These are phyloP conservation scores for Corticium candelabrum DNA, from an alignment of 37 sponge, comb jelly and placozoan genomes.

Conservation along the genomic window DNA sequence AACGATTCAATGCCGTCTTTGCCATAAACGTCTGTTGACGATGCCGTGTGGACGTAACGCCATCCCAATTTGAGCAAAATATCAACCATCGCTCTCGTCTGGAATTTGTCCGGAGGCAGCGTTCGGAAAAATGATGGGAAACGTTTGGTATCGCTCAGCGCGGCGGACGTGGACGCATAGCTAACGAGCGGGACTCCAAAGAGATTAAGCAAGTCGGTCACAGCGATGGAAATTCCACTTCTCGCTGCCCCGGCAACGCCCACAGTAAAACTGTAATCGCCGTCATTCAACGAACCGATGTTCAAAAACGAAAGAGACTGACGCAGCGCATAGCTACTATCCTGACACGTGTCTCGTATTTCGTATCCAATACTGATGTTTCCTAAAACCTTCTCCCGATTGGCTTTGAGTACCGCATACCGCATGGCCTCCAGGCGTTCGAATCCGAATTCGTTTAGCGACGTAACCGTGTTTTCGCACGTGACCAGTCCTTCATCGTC, in stretches of 20 bases:
- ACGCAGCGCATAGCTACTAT: background rate
- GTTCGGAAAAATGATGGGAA: conserved; percentile 80
- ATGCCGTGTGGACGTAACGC: conserved; percentile 44
- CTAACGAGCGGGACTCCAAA: conserved; percentile 68
- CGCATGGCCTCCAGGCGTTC: conserved; percentile 71
- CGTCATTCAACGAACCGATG: background rate
- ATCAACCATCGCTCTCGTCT: conserved; percentile 69
- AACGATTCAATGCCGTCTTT: conserved; percentile 37
- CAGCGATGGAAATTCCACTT: conserved; percentile 46
- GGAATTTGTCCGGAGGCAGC: conserved; percentile 61
- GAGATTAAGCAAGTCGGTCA: conserved; percentile 50
- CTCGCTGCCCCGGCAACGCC: conserved; percentile 68
- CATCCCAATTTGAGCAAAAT: conserved; percentile 47
- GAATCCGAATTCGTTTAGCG: conserved; percentile 35
- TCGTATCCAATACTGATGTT: background rate
- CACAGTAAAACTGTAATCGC: conserved; percentile 10
- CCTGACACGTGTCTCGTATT: background rate
- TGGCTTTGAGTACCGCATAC: conserved; percentile 54
- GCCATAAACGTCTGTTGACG: conserved; percentile 48
- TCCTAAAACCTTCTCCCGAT: conserved; percentile 37
- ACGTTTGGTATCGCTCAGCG: conserved; percentile 54
- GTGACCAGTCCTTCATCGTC: background rate
- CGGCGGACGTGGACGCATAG: conserved; percentile 68
- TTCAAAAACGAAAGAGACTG: background rate
- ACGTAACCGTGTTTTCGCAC: background rate